Conservation (phyloP, 1,140 invertebrate species). For the Drosophila parabipectinata region DNA sequence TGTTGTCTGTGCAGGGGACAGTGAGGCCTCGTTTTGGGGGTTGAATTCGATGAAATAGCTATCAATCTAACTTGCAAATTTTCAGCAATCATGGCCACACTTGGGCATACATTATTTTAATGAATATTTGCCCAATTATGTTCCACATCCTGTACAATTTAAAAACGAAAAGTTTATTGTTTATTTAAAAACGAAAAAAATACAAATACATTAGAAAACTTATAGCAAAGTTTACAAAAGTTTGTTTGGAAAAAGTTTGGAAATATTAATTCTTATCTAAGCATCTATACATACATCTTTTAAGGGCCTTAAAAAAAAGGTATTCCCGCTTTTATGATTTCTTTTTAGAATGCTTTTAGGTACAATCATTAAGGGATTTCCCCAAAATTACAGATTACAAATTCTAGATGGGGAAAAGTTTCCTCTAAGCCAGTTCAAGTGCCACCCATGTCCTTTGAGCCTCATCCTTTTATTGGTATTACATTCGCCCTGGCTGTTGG, state of each 20-base stretch:
- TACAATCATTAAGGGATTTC: background rate
- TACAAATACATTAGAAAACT: background rate
- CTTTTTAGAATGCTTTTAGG: background rate
- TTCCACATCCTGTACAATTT: no score
- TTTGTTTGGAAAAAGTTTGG: no score
- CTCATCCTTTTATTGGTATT: slow-evolving; percentile 46
- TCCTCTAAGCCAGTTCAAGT: background rate
- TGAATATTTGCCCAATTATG: background rate
- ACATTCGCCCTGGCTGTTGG: slow-evolving; percentile 16
- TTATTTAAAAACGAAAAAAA: no score
- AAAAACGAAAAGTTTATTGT: no score
- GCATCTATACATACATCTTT: no score
- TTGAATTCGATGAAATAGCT: background rate
- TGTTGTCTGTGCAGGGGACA: background rate
- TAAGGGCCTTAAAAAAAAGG: background rate
- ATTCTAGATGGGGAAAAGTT: background rate
- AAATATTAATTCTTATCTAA: no score
- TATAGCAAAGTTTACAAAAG: background rate
- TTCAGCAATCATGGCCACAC: background rate
- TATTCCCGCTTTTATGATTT: no score
- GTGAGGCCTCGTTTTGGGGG: background rate
- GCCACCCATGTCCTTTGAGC: slow-evolving; percentile 1
- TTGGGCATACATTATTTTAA: background rate
- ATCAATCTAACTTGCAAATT: background rate
- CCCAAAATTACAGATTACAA: background rate